A percentile compares a stretch with the other conserved stretches of the same genome.
phyloP scores from a whole-genome alignment of 1,140 invertebrate species.

The Formica selysi region DNA sequence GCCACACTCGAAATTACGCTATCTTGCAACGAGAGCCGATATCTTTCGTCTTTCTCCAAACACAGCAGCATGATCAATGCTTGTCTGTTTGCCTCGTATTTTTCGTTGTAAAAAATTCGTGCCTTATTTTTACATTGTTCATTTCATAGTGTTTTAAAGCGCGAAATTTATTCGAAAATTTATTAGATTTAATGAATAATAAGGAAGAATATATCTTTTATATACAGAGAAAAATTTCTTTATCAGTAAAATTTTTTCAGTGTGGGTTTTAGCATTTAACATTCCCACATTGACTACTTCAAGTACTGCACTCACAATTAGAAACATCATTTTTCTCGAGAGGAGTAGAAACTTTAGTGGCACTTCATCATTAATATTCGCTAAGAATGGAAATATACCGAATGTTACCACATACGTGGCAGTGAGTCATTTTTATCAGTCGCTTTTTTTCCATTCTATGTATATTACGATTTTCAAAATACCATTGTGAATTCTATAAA shows the following conservation, averaged over 20 bases:
- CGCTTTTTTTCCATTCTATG: constrained; percentile 1
- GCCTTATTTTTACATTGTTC: constrained; percentile 13
- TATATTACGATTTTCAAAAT: constrained; percentile 13
- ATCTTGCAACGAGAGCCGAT: constrained; percentile 20
- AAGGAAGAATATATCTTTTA: background rate
- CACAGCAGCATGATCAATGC: background rate
- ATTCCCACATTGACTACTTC: background rate
- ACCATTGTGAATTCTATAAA: background rate
- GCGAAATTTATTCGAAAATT: constrained; percentile 6
- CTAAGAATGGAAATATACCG: constrained; percentile 19
- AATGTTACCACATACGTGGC: constrained; percentile 5
- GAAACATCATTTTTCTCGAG: constrained; percentile 4
- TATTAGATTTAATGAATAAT: background rate
- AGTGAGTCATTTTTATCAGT: constrained; percentile 37
- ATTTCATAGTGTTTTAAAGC: background rate
- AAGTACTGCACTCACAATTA: background rate
- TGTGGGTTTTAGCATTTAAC: background rate
- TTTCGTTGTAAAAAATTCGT: constrained; percentile 16
- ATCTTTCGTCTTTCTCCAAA: background rate
- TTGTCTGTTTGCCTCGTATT: background rate
- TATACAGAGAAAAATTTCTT: background rate
- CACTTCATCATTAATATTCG: constrained; percentile 21
- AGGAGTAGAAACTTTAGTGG: background rate
- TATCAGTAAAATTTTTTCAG: background rate
- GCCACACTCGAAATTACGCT: constrained; percentile 19